Evolutionary conservation across 2,113 vertebrate genomes (phyloP).

Genomic region (Oreochromis aureus): DNA sequence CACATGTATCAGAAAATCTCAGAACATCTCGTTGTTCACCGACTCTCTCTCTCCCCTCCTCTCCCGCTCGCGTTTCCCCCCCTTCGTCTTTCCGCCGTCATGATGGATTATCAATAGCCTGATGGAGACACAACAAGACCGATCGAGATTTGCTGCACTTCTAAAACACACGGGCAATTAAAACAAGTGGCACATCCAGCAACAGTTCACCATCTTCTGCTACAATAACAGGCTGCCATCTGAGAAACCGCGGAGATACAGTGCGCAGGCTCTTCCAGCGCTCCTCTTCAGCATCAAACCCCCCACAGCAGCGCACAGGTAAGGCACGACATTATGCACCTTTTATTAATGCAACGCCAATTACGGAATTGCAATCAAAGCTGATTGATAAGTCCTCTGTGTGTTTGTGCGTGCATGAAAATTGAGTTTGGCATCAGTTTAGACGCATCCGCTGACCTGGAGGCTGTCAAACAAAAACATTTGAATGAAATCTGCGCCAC

Average conservation of each 20-base stretch:
- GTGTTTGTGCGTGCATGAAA: neutral
- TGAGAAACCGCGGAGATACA: conserved; percentile 33
- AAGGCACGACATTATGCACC: conserved; percentile 65
- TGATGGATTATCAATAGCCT: conserved; percentile 32
- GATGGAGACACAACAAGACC: conserved; percentile 2
- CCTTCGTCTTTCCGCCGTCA: neutral
- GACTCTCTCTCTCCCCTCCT: neutral
- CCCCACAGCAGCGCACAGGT: conserved; percentile 61
- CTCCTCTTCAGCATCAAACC: conserved; percentile 50
- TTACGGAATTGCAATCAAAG: neutral
- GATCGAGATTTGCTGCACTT: conserved; percentile 1
- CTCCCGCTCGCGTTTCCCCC: neutral
- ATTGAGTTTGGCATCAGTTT: conserved; percentile 14
- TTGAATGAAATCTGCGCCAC: conserved; percentile 54
- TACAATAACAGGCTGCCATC: conserved; percentile 57
- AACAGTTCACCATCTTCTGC: conserved; percentile 42
- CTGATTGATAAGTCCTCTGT: neutral
- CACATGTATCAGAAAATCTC: conserved; percentile 27
- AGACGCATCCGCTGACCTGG: conserved; percentile 3
- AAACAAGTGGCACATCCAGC: conserved; percentile 38
- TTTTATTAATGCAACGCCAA: neutral
- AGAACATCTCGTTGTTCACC: conserved; percentile 19
- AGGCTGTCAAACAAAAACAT: conserved; percentile 40
- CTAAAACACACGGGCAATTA: neutral
- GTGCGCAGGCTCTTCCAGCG: conserved; percentile 62